A percentile compares a stretch with the other conserved stretches of the same genome.
phyloP scores from a whole-genome alignment of 2,113 vertebrate genomes.

The Stomatorhinus ivindoensis region DNA sequence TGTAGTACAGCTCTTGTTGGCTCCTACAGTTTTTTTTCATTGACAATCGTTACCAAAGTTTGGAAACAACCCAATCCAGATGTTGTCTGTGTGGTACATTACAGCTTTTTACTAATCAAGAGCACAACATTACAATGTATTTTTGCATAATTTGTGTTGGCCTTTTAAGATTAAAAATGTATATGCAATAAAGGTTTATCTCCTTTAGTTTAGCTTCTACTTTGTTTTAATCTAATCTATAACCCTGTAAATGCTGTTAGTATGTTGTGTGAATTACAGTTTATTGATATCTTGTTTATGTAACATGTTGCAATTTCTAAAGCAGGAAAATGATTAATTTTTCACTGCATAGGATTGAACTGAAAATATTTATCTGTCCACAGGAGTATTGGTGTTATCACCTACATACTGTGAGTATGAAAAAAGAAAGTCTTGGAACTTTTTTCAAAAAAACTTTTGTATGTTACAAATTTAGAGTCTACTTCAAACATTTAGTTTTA shows the following conservation, averaged over 20 bases:
- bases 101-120: neutral
- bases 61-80: neutral
- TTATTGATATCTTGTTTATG: neutral
- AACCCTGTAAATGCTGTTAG: neutral
- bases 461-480: neutral
- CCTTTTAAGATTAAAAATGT: neutral
- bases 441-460: neutral
- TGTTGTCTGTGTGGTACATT: neutral
- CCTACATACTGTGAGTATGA: constrained; percentile 66
- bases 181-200: neutral
- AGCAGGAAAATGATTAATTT: neutral
- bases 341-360: neutral
- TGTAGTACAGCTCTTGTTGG: neutral
- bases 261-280: neutral
- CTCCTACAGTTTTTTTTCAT: neutral
- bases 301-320: neutral
- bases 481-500: neutral
- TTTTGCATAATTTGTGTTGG: neutral
- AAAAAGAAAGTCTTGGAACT: neutral
- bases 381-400: constrained; percentile 75
- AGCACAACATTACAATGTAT: neutral
- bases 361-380: constrained; percentile 21
- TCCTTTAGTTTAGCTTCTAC: neutral
- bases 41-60: neutral
- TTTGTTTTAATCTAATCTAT: neutral